Base-by-base conservation (phyloP, 2,797 vertebrate genomes). In the Sebastiscus tertius region DNA sequence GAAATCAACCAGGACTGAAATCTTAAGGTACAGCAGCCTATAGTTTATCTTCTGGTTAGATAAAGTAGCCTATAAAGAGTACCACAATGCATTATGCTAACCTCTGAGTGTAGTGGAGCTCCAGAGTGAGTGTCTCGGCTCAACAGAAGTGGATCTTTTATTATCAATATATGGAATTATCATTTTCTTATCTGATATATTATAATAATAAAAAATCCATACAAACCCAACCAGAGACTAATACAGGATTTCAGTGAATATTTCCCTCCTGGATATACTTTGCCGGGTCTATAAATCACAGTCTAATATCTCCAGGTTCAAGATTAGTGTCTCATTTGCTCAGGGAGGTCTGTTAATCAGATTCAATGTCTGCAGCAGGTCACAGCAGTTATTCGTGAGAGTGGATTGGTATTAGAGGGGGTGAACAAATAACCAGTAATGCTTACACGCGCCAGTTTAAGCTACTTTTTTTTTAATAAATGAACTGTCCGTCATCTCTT, bases 41-140 rank as follows among this genome's bases (percentile, higher is more conserved):
- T 2, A 26, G 20, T 13, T 46, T 24, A 61, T 36, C 2, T 6
- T n/a, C 1, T 22, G 16, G 6, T 29, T 9, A 20, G 33, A n/a
- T 59, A 2, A 8, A 68, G 27, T 4, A 20, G 1, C 58, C 0
- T 20, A 8, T 20, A 26, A 2, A 16, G 5, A 31, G 34, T 1
- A 10, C 4, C 24, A 36, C 31, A 59, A 29, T 77, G 13, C 16
- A 1, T 34, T 24, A 12, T 72, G 8, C 11, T 14, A 34, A 65
- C 78, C 81, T 63, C 52, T 68, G 85, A 68, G 66, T 46, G 82
- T 49, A 87, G 63, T 76, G 56, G 72, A 56, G 72, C 77, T 75
- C 72, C 84, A 84, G 36, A n/a, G 18, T 5, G 5, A 56, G 18
- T 7, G 6, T 18, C 12, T 42, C 31, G 2, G n/a, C 74, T 72